Evolutionary conservation across 2,113 vertebrate species (phyloP).

Genomic region (Craseonycteris thonglongyai): DNA sequence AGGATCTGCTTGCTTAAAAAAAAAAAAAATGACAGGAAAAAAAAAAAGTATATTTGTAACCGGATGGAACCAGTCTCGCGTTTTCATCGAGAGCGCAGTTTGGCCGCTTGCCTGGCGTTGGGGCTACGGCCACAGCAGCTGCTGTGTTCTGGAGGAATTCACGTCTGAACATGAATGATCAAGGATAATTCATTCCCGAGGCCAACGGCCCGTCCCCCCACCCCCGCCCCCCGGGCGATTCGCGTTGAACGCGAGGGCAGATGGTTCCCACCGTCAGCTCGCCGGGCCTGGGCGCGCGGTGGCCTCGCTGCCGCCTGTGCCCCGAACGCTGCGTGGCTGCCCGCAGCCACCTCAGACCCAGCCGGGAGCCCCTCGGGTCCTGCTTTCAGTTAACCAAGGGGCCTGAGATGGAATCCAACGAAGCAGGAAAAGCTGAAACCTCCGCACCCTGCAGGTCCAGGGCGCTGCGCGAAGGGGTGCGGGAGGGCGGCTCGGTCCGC

Average conservation of each 20-base stretch:
- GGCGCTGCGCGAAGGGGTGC: not conserved
- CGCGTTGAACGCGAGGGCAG: accelerated
- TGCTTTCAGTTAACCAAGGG: not conserved
- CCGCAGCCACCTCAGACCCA: not conserved
- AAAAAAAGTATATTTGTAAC: not conserved
- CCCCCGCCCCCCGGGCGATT: accelerated
- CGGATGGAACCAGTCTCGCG: not conserved
- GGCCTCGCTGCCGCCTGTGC: not conserved
- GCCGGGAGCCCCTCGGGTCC: not conserved
- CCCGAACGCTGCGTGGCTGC: not conserved
- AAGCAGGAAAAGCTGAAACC: not conserved
- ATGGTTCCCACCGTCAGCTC: not conserved
- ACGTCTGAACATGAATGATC: not conserved
- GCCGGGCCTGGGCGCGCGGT: not conserved
- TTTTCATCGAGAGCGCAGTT: not conserved
- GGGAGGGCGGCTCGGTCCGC: accelerated
- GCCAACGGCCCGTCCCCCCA: not conserved
- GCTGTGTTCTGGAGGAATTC: not conserved
- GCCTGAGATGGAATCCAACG: not conserved
- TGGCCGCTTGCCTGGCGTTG: not conserved
- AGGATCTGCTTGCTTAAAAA: not conserved
- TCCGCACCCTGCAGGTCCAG: accelerated
- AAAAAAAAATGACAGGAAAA: not conserved
- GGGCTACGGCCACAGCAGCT: not conserved
- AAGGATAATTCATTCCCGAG: not conserved